Evolutionary conservation across 64 coral and sea anemone genomes (phyloP), one percentile per base, ranked within the genome.

Genomic region (Montipora foliosa): DNA sequence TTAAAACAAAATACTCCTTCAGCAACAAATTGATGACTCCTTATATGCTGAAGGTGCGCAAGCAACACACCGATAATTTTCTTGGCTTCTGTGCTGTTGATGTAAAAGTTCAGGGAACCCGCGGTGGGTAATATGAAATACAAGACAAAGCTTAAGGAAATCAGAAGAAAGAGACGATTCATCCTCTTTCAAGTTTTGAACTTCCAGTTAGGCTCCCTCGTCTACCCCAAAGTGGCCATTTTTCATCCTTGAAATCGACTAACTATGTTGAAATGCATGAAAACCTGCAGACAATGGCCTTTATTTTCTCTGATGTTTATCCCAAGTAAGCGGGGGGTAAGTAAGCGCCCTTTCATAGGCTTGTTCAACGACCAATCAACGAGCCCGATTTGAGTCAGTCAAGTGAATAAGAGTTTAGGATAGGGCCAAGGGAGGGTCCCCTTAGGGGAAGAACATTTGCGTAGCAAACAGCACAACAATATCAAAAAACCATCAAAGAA

Each of bases 51-150:
- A 49, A 21, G 55, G 53, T 55, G 70, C 82, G 53, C 37, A 75
- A 62, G 44, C 20, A 66, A 94, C 92, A 88, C 47, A 91, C 96
- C 96, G 21, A 97, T 84, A 69, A 97, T 79, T 64, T 79, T 90
- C 80, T 97, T 97, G 5, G 93, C 74, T 92, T 97, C 93, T 68
- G 96, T 92, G n/a, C 82, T 77, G 59, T 97, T 91, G 77, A 91
- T 97, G 79, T 97, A 97, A 16, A 97, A 75, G 74, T 95, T 97
- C 19, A 97, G 74, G 19, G 58, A 69, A 3, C 74, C 73, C 25
- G 82, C 51, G 2, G 66, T 47, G 45, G 60, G 19, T 8, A 22
- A 46, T 4, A 72, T 11, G 61, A 61, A 44, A 19, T 17, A 19
- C 7, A 86, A 7, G 13, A 71, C 47, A 59, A 45, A 17, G 1